These are phyloP conservation scores for Pilophorus perplexus DNA, from an alignment of 2,888 invertebrate genomes.

Conservation along the genomic window DNA sequence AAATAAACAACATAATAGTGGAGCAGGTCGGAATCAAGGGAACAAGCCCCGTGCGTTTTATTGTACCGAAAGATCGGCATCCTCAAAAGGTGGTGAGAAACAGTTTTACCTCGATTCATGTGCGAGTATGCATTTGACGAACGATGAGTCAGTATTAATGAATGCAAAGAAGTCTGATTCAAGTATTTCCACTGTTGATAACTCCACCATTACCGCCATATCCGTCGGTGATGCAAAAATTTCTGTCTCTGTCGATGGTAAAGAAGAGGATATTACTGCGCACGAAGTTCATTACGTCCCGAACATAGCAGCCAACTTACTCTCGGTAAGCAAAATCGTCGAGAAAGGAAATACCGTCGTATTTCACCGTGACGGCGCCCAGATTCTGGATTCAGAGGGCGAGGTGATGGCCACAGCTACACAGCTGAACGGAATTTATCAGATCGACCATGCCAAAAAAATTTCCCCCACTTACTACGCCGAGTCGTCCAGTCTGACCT, in stretches of 20 bases:
- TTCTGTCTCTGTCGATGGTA: neutral
- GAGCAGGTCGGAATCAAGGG: no score
- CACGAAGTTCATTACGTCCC: neutral
- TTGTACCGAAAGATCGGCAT: no score
- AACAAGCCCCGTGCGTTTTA: no score
- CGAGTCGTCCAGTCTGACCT: neutral
- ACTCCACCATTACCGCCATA: neutral
- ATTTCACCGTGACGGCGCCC: neutral
- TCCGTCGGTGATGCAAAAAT: neutral
- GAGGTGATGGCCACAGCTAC: neutral
- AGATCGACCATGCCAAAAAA: neutral
- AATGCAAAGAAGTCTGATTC: no score
- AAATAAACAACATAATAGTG: no score
- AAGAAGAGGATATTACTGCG: neutral
- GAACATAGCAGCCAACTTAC: neutral
- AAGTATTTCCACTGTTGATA: neutral
- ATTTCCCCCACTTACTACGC: neutral
- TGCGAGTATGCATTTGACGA: neutral
- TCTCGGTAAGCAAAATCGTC: neutral
- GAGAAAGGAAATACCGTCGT: slow-evolving; percentile 7
- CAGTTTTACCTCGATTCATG: neutral
- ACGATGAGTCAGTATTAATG: neutral
- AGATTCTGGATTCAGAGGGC: neutral
- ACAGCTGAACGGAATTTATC: neutral
- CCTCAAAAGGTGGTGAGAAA: no score